These are phyloP conservation scores for Nomada fucata DNA, from an alignment of 2,888 invertebrate genomes.

Conservation along the genomic window DNA sequence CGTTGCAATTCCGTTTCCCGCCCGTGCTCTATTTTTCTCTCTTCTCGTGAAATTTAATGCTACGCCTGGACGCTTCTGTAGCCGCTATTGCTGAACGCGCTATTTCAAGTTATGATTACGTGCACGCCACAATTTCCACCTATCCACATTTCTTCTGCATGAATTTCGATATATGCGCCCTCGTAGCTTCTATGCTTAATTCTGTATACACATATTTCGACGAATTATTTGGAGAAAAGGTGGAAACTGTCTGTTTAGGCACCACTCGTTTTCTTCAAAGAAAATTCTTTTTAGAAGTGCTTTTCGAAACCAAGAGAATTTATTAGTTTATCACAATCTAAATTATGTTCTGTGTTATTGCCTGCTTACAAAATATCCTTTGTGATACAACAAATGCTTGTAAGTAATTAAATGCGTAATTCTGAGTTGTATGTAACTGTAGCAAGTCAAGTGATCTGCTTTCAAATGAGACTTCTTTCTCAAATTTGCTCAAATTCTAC, in stretches of 20 bases:
- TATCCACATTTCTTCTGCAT: conserved; percentile 56
- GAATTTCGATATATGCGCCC: conserved; percentile 50
- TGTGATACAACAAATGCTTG: too few relatives aligned
- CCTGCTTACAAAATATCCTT: too few relatives aligned
- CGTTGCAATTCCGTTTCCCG: conserved; percentile 23
- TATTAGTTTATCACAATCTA: neutral
- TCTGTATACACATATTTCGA: neutral
- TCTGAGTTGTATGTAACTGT: too few relatives aligned
- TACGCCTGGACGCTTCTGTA: conserved; percentile 58
- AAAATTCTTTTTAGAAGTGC: neutral
- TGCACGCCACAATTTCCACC: conserved; percentile 63
- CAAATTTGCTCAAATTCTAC: too few relatives aligned
- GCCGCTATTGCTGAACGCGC: conserved; percentile 43
- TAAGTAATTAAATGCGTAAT: too few relatives aligned
- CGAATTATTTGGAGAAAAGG: conserved; percentile 22
- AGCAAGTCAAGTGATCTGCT: too few relatives aligned
- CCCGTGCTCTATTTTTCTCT: neutral
- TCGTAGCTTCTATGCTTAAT: conserved; percentile 40
- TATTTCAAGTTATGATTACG: conserved; percentile 65
- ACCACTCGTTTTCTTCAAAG: neutral
- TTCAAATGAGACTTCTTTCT: too few relatives aligned
- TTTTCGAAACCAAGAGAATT: neutral
- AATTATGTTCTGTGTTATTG: neutral
- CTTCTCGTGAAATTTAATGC: conserved; percentile 65
- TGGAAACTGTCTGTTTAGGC: conserved; percentile 28